These are phyloP conservation scores for Zophobas atratus DNA, from an alignment of 1,140 invertebrate genomes.

Conservation along the genomic window DNA sequence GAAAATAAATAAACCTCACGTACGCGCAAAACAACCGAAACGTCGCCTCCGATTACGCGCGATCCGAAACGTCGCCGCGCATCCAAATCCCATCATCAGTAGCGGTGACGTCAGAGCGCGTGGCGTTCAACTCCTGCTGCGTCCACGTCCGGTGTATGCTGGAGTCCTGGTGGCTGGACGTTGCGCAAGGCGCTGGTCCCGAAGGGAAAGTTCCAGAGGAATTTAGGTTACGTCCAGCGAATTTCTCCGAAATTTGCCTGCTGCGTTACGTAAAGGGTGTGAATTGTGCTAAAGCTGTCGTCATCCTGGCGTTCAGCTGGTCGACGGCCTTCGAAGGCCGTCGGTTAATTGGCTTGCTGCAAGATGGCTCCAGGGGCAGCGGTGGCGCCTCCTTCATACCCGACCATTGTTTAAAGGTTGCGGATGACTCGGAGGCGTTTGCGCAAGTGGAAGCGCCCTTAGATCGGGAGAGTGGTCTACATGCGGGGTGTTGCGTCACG, in stretches of 20 bases:
- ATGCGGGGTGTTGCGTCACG: too few species aligned
- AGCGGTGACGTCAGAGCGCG: neutral
- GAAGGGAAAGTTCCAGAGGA: neutral
- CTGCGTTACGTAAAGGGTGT: constrained; percentile 22
- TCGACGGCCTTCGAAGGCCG: constrained; percentile 40
- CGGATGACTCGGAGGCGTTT: constrained; percentile 11
- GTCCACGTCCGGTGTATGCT: too few species aligned
- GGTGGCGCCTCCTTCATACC: constrained; percentile 5
- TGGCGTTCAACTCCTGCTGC: too few species aligned
- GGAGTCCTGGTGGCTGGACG: too few species aligned
- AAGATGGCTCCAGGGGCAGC: constrained; percentile 1
- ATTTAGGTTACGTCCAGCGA: neutral
- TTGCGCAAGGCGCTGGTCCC: neutral
- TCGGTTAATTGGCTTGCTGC: neutral
- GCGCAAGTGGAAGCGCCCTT: neutral
- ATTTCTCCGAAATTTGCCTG: constrained; percentile 14
- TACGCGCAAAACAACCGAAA: constrained; percentile 25
- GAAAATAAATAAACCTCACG: constrained; percentile 40
- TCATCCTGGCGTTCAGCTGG: constrained; percentile 4
- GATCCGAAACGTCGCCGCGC: constrained; percentile 2
- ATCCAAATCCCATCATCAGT: constrained; percentile 17
- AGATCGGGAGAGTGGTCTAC: too few species aligned
- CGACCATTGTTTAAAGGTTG: neutral
- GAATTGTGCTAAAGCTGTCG: constrained; percentile 37
- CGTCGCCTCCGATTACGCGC: constrained; percentile 9